These are phyloP conservation scores for Embidobia sp. DNA, from an alignment of 2,888 invertebrate genomes.

Conservation along the genomic window DNA sequence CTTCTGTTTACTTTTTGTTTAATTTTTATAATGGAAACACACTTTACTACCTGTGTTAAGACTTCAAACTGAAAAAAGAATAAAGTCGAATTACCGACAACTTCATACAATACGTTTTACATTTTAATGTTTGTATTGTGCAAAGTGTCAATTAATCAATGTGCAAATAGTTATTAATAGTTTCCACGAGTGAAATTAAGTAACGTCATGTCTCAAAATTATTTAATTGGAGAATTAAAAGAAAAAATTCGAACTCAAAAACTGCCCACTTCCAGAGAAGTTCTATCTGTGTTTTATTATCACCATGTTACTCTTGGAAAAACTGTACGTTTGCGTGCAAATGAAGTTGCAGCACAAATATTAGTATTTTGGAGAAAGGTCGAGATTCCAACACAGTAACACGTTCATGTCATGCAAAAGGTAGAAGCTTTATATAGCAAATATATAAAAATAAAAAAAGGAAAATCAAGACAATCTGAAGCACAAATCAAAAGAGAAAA, in stretches of 20 bases:
- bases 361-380: slow-evolving; percentile 1
- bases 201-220: background rate
- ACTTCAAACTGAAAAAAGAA: no score
- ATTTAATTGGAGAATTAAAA: slow-evolving; percentile 2
- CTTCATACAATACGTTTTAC: no score
- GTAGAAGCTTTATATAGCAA: background rate
- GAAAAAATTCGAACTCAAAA: background rate
- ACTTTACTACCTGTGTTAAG: no score
- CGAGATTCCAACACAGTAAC: background rate
- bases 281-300: slow-evolving; percentile 7
- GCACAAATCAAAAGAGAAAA: background rate
- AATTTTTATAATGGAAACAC: no score
- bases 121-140: no score
- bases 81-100: no score
- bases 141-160: no score
- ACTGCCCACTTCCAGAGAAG: slow-evolving; percentile 3
- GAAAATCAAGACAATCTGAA: background rate
- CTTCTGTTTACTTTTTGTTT: no score
- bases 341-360: background rate
- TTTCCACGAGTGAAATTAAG: no score
- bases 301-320: background rate
- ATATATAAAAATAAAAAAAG: slow-evolving; percentile 6
- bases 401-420: background rate
- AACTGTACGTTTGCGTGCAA: background rate
- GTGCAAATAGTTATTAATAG: no score